These are phyloP conservation scores for Hormaphis cornu DNA, from an alignment of 1,140 invertebrate genomes.

Conservation along the genomic window DNA sequence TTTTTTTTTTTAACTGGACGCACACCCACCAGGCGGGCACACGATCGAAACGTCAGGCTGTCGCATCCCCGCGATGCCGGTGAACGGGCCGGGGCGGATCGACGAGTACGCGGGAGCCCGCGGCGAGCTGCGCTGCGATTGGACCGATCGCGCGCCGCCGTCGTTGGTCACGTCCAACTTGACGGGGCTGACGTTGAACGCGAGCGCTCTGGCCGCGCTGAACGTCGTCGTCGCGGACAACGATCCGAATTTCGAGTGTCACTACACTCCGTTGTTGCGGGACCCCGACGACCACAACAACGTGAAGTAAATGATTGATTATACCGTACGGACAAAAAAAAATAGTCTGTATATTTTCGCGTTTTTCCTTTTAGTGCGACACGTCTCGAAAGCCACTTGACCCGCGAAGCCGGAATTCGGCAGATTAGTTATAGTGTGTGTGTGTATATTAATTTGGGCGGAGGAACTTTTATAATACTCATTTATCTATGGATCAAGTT, in stretches of 20 bases:
- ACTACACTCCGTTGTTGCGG: background rate
- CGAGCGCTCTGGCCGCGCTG: constrained; percentile 15
- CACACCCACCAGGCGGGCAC: background rate
- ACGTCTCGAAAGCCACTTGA: too few relatives aligned
- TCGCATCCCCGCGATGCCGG: constrained; percentile 64
- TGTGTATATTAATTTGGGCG: too few relatives aligned
- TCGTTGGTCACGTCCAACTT: constrained; percentile 35
- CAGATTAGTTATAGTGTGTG: too few relatives aligned
- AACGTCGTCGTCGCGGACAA: constrained; percentile 34
- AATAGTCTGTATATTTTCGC: too few relatives aligned
- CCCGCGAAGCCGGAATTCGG: too few relatives aligned
- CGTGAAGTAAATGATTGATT: too few relatives aligned
- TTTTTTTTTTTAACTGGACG: too few relatives aligned
- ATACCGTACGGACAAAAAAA: too few relatives aligned
- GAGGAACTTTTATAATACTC: too few relatives aligned
- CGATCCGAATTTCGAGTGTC: constrained; percentile 34
- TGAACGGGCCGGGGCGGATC: constrained; percentile 51
- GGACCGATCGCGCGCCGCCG: background rate
- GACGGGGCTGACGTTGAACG: constrained; percentile 35
- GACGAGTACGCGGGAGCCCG: constrained; percentile 24
- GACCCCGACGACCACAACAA: background rate
- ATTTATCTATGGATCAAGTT: too few relatives aligned
- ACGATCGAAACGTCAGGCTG: constrained; percentile 49
- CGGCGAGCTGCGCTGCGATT: constrained; percentile 29
- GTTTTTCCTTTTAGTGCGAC: too few relatives aligned